These are phyloP conservation scores for Drosophila fuyamai DNA, from an alignment of 1,140 invertebrate genomes.

Conservation along the genomic window DNA sequence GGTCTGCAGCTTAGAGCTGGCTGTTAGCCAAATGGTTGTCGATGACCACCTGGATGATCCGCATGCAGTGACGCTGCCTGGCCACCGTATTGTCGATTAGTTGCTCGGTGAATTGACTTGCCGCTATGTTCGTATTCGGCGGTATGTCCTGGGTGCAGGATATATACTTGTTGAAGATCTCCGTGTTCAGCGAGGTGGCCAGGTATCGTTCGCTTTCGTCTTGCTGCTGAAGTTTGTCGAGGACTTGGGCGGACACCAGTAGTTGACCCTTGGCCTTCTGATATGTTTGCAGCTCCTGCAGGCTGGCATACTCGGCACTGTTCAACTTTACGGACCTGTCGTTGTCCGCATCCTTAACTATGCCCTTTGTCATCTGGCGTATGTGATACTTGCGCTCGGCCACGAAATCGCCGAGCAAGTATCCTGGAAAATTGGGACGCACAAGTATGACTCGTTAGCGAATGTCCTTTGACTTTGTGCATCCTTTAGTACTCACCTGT, in stretches of 20 bases:
- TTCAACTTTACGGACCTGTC: conserved; percentile 55
- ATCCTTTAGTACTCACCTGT: conserved; percentile 63
- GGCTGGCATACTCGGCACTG: conserved; percentile 68
- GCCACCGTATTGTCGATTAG: conserved; percentile 77
- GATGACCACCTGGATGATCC: conserved; percentile 76
- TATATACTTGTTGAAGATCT: conserved; percentile 82
- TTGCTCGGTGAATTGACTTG: conserved; percentile 78
- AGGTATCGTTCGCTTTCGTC: conserved; percentile 72
- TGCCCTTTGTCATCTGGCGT: conserved; percentile 69
- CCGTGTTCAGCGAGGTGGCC: conserved; percentile 78
- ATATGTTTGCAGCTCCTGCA: conserved; percentile 74
- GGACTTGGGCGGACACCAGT: conserved; percentile 61
- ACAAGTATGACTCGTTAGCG: conserved; percentile 60
- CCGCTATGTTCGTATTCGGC: conserved; percentile 73
- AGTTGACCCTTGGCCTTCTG: conserved; percentile 73
- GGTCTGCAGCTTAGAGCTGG: conserved; percentile 49
- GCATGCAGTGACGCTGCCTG: conserved; percentile 75
- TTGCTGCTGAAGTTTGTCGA: conserved; percentile 71
- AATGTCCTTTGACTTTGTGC: not conserved
- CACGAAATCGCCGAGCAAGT: conserved; percentile 81
- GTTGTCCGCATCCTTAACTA: conserved; percentile 45
- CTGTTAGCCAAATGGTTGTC: conserved; percentile 75
- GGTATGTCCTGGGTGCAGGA: conserved; percentile 81
- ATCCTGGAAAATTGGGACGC: conserved; percentile 59
- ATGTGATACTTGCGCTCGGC: conserved; percentile 82